Evolutionary conservation across 2,797 vertebrate genomes (phyloP).

Genomic region (Cuniculus paca): DNA sequence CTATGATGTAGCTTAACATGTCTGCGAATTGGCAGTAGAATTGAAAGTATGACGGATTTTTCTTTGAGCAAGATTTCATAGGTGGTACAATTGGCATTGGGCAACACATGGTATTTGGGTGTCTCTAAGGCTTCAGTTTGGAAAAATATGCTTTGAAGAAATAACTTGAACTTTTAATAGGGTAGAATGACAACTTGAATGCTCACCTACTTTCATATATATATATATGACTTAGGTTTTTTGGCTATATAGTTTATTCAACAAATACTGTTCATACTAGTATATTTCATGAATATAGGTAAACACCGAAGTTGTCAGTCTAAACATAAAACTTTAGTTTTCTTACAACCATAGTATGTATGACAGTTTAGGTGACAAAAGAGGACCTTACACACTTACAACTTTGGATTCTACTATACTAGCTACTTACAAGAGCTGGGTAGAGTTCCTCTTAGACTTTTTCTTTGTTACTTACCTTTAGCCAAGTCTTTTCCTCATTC

Average conservation of each 20-base stretch:
- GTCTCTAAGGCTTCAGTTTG: constrained; percentile 4
- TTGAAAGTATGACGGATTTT: constrained; percentile 36
- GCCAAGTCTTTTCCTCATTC: neutral
- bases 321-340: neutral
- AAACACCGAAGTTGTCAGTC: neutral
- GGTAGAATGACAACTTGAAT: neutral
- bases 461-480: neutral
- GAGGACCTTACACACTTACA: neutral
- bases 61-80: neutral
- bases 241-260: neutral
- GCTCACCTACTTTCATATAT: neutral
- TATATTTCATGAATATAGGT: neutral
- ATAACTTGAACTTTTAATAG: constrained; percentile 28
- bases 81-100: neutral
- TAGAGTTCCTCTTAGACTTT: constrained; percentile 19
- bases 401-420: neutral
- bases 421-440: neutral
- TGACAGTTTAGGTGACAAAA: neutral
- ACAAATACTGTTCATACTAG: neutral
- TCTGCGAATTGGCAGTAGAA: constrained; percentile 38
- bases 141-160: constrained; percentile 1
- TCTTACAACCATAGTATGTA: neutral
- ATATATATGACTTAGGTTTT: neutral
- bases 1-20: neutral
- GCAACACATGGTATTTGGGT: neutral